These are phyloP conservation scores for Eudyptes chrysolophus DNA, from an alignment of 2,113 vertebrate species.

Conservation along the genomic window DNA sequence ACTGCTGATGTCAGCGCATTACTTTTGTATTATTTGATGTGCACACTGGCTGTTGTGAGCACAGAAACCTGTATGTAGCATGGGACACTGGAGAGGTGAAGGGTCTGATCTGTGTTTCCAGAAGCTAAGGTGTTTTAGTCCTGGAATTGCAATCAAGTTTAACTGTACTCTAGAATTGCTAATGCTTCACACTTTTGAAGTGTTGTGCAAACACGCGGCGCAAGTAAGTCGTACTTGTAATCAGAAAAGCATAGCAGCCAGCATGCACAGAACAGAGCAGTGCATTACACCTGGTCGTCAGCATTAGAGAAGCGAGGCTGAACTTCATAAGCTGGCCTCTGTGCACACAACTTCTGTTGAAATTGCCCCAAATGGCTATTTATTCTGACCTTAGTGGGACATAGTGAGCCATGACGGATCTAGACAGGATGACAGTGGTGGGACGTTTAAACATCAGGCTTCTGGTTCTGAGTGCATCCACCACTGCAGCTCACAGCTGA, in stretches of 20 bases:
- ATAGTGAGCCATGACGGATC: not conserved
- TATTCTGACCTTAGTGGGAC: not conserved
- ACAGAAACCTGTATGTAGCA: not conserved
- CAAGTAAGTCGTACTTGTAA: not conserved
- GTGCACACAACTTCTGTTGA: not conserved
- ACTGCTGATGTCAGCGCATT: not conserved
- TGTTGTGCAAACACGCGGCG: not conserved
- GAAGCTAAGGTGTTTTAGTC: not conserved
- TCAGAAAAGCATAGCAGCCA: not conserved
- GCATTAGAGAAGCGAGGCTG: not conserved
- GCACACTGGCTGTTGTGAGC: not conserved
- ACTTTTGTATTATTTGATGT: not conserved
- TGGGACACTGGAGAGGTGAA: not conserved
- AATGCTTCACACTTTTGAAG: not conserved
- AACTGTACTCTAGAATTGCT: not conserved
- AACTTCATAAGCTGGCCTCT: not conserved
- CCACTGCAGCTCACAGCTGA: not conserved
- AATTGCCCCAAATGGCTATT: not conserved
- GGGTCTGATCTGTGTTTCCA: not conserved
- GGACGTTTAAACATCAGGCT: not conserved
- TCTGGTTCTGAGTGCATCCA: not conserved
- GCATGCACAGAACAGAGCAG: not conserved
- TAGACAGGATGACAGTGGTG: not conserved
- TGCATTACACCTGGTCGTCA: fast-evolving
- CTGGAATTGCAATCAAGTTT: not conserved